These are phyloP conservation scores for Macquaria australasica DNA, from an alignment of 2,113 vertebrate genomes.

Conservation along the genomic window DNA sequence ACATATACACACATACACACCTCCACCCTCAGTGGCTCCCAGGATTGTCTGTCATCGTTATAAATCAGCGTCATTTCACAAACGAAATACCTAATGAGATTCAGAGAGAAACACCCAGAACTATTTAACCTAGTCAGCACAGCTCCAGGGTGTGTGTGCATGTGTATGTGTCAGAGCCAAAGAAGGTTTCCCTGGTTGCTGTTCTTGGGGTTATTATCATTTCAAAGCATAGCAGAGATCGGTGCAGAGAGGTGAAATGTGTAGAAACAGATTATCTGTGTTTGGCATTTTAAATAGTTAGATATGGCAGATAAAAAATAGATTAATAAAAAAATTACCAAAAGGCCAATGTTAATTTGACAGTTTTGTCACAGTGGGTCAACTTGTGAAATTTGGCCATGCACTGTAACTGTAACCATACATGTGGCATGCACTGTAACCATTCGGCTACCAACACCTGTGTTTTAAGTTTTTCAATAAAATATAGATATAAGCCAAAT, in stretches of 20 bases:
- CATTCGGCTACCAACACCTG: not conserved
- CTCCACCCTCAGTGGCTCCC: conserved; percentile 25
- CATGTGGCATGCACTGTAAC: not conserved
- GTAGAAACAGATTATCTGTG: not conserved
- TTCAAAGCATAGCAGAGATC: not conserved
- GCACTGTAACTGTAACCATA: too few relatives aligned
- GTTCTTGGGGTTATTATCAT: not conserved
- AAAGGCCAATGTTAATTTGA: not conserved
- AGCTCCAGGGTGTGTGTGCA: not conserved
- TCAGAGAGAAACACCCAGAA: conserved; percentile 69
- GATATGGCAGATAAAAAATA: conserved; percentile 5
- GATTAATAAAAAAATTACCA: not conserved
- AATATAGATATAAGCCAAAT: not conserved
- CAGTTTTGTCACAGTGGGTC: conserved; percentile 13
- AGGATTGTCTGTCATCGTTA: conserved; percentile 55
- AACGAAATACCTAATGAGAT: conserved; percentile 67
- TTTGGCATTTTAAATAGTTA: conserved; percentile 17
- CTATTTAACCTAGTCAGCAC: conserved; percentile 24
- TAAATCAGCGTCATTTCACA: conserved; percentile 65
- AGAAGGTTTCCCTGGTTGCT: not conserved
- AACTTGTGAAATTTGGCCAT: not conserved
- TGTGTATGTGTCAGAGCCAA: conserved; percentile 13
- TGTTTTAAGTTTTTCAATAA: not conserved
- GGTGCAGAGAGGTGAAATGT: not conserved
- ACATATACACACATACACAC: conserved; percentile 1